Evolutionary conservation across 2,888 invertebrate species (phyloP).

Genomic region (Hofmannophila pseudospretella): DNA sequence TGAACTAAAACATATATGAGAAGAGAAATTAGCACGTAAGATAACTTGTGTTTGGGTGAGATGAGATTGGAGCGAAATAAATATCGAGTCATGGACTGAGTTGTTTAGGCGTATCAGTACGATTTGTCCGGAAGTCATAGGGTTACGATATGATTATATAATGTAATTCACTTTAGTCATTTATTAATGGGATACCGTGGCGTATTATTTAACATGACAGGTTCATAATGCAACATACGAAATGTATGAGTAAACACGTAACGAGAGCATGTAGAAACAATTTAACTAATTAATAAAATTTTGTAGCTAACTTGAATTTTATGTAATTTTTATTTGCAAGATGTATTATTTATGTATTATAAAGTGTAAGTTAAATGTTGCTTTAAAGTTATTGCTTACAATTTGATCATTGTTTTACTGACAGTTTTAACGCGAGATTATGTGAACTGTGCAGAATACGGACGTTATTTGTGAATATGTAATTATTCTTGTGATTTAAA

Average conservation of each 20-base stretch:
- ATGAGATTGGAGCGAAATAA: constrained; percentile 30
- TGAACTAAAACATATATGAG: not conserved
- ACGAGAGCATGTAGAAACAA: constrained; percentile 65
- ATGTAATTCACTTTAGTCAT: constrained; percentile 41
- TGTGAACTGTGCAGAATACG: constrained; percentile 57
- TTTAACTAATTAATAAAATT: constrained; percentile 63
- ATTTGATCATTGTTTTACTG: constrained; percentile 65
- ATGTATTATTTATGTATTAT: constrained; percentile 77
- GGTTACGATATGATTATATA: too few relatives aligned
- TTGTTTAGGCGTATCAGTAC: constrained; percentile 39
- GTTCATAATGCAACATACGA: constrained; percentile 29
- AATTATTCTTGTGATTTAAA: constrained; percentile 78
- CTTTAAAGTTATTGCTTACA: constrained; percentile 72
- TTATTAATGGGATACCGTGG: constrained; percentile 21
- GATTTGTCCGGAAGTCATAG: constrained; percentile 35
- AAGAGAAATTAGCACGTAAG: constrained; percentile 34
- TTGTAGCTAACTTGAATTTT: constrained; percentile 75
- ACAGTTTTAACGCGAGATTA: constrained; percentile 62
- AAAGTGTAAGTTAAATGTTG: constrained; percentile 73
- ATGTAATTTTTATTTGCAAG: constrained; percentile 73
- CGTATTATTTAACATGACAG: constrained; percentile 37
- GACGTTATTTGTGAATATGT: constrained; percentile 77
- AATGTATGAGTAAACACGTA: constrained; percentile 40
- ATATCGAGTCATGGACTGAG: constrained; percentile 59
- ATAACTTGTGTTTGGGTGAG: constrained; percentile 38